Percentiles rank a stretch among this genome's conserved stretches.
Evolutionary conservation across 2,888 invertebrate genomes (phyloP).

Genomic region (Epinotia ramella): DNA sequence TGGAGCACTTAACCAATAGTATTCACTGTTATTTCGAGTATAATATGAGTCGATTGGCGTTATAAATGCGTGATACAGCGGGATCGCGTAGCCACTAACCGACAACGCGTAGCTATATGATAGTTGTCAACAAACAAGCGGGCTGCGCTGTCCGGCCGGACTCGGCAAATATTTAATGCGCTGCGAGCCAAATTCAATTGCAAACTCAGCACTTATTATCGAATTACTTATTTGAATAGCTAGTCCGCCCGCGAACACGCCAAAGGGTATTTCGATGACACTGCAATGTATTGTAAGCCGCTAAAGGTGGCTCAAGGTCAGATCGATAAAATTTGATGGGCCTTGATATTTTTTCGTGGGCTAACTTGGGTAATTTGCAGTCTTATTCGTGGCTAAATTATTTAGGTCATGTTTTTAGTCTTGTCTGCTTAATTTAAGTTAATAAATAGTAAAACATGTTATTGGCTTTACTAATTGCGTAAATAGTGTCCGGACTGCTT

Average conservation of each 20-base stretch:
- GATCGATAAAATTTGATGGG: constrained; percentile 41
- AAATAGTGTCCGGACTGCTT: neutral
- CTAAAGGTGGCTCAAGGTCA: constrained; percentile 42
- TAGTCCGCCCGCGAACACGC: constrained; percentile 10
- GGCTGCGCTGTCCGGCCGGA: constrained; percentile 56
- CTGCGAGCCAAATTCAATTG: constrained; percentile 30
- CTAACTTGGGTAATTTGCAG: constrained; percentile 16
- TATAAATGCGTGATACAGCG: constrained; percentile 67
- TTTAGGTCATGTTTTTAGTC: constrained; percentile 4
- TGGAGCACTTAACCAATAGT: constrained; percentile 57
- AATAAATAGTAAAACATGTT: constrained; percentile 1
- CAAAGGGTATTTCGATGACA: constrained; percentile 38
- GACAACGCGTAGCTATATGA: constrained; percentile 61
- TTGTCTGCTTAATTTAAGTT: constrained; percentile 1
- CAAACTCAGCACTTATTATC: constrained; percentile 17
- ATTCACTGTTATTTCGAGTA: constrained; percentile 59
- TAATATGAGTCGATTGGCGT: constrained; percentile 60
- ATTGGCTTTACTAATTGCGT: neutral
- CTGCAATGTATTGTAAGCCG: constrained; percentile 34
- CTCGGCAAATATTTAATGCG: constrained; percentile 33
- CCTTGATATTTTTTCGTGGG: constrained; percentile 32
- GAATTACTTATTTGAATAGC: constrained; percentile 13
- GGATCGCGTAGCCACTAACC: constrained; percentile 72
- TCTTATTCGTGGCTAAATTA: constrained; percentile 8
- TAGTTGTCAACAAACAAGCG: constrained; percentile 71